Evolutionary conservation across 2,113 vertebrate species (phyloP).

Genomic region (Gymnocephalus cernua): DNA sequence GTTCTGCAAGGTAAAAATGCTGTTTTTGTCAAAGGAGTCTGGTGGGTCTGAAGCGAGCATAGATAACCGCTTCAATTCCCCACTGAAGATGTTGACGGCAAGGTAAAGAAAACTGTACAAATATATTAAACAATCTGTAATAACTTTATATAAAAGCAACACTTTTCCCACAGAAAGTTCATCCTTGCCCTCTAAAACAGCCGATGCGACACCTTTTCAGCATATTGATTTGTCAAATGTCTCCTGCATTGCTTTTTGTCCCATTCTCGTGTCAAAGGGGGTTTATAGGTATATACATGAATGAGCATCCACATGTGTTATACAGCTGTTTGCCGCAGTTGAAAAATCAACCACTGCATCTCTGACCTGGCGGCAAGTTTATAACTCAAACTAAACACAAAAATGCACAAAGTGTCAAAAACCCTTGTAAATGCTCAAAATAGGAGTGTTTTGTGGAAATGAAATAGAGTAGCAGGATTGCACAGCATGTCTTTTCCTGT

Average conservation of each 20-base stretch:
- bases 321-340: neutral
- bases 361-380: neutral
- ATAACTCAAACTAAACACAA: constrained; percentile 25
- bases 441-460: neutral
- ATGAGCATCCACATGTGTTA: constrained; percentile 5
- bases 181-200: neutral
- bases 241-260: neutral
- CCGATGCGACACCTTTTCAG: neutral
- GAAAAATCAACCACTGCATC: neutral
- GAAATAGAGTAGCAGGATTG: neutral
- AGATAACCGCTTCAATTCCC: too few species aligned
- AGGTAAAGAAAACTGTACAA: too few species aligned
- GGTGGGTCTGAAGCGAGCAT: too few species aligned
- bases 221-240: neutral
- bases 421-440: neutral
- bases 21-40: too few species aligned
- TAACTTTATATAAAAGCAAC: neutral
- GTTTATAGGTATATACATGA: neutral
- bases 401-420: neutral
- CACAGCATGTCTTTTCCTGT: neutral
- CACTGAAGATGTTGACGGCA: too few species aligned
- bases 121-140: too few species aligned
- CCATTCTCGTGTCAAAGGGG: neutral
- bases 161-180: neutral
- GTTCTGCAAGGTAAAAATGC: too few species aligned